These are phyloP conservation scores for Andrena dorsata DNA, from an alignment of 2,888 invertebrate species.

Conservation along the genomic window DNA sequence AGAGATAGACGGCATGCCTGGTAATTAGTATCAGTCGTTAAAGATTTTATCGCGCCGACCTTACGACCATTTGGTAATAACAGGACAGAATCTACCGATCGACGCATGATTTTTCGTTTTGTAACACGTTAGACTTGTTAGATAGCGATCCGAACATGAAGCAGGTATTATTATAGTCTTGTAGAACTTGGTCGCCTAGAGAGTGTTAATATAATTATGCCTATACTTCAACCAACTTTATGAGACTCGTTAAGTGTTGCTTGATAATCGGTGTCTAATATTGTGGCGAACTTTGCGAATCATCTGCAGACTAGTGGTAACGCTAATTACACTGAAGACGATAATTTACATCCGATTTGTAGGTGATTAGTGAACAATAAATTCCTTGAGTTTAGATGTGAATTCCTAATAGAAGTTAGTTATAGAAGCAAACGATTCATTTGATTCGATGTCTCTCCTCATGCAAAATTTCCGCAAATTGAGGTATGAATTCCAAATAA, in stretches of 20 bases:
- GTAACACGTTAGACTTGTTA: not conserved
- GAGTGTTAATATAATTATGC: conserved; percentile 43
- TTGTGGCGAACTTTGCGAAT: conserved; percentile 6
- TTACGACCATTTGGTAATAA: conserved; percentile 2
- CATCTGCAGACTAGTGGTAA: not conserved
- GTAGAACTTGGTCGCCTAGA: conserved; percentile 30
- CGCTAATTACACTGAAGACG: conserved; percentile 3
- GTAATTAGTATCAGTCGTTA: not conserved
- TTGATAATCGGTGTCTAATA: not conserved
- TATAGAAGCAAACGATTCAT: too few relatives aligned
- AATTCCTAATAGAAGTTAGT: too few relatives aligned
- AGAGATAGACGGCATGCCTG: not conserved
- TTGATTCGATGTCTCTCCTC: too few relatives aligned
- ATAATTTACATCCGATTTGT: not conserved
- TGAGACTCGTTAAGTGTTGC: not conserved
- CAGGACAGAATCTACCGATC: not conserved
- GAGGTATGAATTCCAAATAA: too few relatives aligned
- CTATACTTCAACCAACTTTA: not conserved
- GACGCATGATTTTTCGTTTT: conserved; percentile 4
- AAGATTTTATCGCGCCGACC: not conserved
- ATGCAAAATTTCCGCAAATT: too few relatives aligned
- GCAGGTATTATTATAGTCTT: conserved; percentile 27
- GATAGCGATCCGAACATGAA: not conserved
- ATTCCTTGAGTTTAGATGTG: too few relatives aligned
- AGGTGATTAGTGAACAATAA: too few relatives aligned